Conservation (phyloP, 1,140 invertebrate genomes). For the Zeugodacus cucurbitae region DNA sequence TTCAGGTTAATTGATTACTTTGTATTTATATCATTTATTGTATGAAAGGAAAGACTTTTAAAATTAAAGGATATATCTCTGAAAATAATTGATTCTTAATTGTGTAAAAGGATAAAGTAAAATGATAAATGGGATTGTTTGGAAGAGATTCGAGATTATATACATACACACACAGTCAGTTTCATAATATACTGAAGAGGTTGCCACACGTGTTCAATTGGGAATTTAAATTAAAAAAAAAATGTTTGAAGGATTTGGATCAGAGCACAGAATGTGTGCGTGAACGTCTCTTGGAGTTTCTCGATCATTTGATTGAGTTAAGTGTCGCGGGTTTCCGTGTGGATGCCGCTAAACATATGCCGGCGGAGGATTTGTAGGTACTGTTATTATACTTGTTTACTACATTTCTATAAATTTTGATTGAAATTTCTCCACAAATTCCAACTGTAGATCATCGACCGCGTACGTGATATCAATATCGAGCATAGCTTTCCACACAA, state of each 20-base stretch:
- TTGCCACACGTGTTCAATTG: too few relatives aligned
- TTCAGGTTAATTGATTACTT: constrained; percentile 9
- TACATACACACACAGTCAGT: too few relatives aligned
- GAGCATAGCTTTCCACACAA: constrained; percentile 71
- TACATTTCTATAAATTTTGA: background rate
- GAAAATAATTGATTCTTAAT: too few relatives aligned
- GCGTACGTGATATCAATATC: constrained; percentile 71
- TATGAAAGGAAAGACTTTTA: background rate
- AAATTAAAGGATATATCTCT: background rate
- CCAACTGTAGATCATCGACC: constrained; percentile 53
- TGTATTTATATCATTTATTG: background rate
- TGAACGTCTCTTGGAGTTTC: constrained; percentile 73
- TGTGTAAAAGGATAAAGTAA: too few relatives aligned
- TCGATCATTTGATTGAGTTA: constrained; percentile 75
- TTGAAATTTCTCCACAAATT: too few relatives aligned
- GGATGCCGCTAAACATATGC: constrained; percentile 85
- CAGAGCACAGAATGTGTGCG: constrained; percentile 73
- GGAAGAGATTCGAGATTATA: too few relatives aligned
- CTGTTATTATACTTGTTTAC: background rate
- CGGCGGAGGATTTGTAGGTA: constrained; percentile 72
- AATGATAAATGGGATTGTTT: too few relatives aligned
- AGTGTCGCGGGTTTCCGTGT: constrained; percentile 83
- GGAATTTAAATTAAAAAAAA: too few relatives aligned
- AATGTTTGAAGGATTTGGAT: constrained; percentile 79
- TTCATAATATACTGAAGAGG: too few relatives aligned